phyloP scores from a whole-genome alignment of 2,113 vertebrate genomes.

The Procapra przewalskii region DNA sequence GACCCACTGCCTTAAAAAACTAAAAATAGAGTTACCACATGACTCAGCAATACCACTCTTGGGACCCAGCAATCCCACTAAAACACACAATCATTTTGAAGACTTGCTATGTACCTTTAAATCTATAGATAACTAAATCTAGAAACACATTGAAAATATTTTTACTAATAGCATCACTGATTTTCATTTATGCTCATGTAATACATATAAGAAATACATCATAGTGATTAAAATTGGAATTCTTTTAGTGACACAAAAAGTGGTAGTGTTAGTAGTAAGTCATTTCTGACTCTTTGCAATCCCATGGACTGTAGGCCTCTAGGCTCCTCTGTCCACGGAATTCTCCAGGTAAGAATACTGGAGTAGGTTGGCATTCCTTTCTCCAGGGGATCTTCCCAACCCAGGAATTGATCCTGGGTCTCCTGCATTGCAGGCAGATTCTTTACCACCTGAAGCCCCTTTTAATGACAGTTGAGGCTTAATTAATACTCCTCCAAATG shows the following conservation, averaged over 20 bases:
- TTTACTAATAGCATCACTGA: neutral
- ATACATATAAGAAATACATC: neutral
- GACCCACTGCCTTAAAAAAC: neutral
- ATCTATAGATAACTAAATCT: neutral
- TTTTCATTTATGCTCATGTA: neutral
- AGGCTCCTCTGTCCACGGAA: neutral
- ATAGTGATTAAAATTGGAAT: neutral
- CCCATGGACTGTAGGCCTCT: neutral
- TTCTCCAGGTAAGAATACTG: neutral
- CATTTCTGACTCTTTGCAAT: neutral
- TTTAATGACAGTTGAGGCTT: neutral
- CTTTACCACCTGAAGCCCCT: neutral
- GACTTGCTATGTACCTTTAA: neutral
- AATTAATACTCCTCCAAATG: neutral
- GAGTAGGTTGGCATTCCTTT: neutral
- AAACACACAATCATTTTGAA: neutral
- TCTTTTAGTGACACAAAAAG: neutral
- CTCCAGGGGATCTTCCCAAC: neutral
- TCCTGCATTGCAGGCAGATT: neutral
- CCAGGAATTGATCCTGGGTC: neutral
- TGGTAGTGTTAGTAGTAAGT: neutral
- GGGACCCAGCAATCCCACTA: neutral
- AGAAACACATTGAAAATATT: neutral
- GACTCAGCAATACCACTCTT: neutral
- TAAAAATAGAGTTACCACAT: neutral